Evolutionary conservation across 37 sponge, comb jelly and placozoan species (phyloP).

Genomic region (Haliclona indistincta): DNA sequence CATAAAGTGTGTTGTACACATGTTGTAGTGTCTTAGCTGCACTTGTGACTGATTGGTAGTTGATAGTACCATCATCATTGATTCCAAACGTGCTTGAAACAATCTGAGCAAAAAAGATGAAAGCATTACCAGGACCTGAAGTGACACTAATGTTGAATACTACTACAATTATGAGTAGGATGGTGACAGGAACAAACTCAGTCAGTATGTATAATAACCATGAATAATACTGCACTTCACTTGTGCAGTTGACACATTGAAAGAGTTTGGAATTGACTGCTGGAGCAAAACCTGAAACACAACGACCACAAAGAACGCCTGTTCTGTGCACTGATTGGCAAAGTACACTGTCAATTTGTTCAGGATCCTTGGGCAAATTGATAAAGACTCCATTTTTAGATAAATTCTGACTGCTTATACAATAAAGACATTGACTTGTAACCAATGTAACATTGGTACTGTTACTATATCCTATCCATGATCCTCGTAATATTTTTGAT

Average conservation of each 20-base stretch:
- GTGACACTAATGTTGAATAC: slow-evolving; percentile 30
- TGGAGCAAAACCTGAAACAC: neutral
- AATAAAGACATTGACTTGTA: neutral
- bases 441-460: neutral
- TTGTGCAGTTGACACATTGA: neutral
- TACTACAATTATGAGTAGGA: slow-evolving; percentile 14
- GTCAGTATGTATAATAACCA: slow-evolving; percentile 14
- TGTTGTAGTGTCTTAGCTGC: neutral
- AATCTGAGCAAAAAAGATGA: slow-evolving; percentile 27
- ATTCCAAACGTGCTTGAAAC: neutral
- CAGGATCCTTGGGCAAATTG: neutral
- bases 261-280: slow-evolving; percentile 11
- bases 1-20: slow-evolving; percentile 10
- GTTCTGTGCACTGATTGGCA: slow-evolving; percentile 6
- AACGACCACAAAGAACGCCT: slow-evolving; percentile 27
- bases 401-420: neutral
- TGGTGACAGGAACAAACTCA: slow-evolving; percentile 13
- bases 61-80: neutral
- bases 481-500: neutral
- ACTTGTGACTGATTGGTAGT: neutral
- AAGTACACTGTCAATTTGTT: neutral
- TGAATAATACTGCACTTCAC: neutral
- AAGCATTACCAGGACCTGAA: slow-evolving; percentile 29
- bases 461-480: slow-evolving; percentile 1
- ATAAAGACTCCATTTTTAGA: neutral